Base-by-base conservation (phyloP, 2,797 vertebrate genomes). In the Oreonectes daqikongensis region DNA sequence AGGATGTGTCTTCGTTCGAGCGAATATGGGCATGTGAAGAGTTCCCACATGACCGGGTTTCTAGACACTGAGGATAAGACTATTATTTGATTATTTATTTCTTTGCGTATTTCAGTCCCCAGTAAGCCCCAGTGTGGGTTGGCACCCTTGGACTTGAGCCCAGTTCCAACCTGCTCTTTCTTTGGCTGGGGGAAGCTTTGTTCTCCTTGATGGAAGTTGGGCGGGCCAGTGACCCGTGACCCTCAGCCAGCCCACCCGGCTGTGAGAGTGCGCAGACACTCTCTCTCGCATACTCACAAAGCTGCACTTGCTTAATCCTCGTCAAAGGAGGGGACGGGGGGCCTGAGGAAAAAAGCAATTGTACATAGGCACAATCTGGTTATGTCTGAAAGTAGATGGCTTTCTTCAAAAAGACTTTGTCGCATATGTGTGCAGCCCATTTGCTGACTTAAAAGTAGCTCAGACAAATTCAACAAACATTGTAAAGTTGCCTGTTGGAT, bases 91-190 rank as follows among this genome's bases (percentile, higher is more conserved):
- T 84, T 77, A 72, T 73, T 17, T 57, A 73, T 79, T 78, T 70
- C 59, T 81, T 26, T 76, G 18, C 60, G 64, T 70, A 61, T 83
- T 75, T 73, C 70, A 63, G 61, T 73, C 55, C 67, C 86, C 15
- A 44, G 79, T 78, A 77, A 69, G 69, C 76, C 48, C 74, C 82
- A 81, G 87, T 71, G 76, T 66, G 81, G 81, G 84, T 83, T 69
- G 81, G 85, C 78, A 82, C 88, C 91, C 91, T 89, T 89, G 91
- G 89, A 92, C 90, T 81, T 87, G 90, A 93, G 90, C 88, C 86
- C 74, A 85, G 85, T 65, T 83, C 85, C 81, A 92, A 92, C 93
- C 91, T 90, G 81, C 86, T 89, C 91, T 95, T 95, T 95, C 90
- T 94, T 89, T 82, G 6, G 0, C 87, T 87, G 73, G 75, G 52